Base-by-base conservation (phyloP, 1,140 invertebrate species). In the Lepidostoma basale region DNA sequence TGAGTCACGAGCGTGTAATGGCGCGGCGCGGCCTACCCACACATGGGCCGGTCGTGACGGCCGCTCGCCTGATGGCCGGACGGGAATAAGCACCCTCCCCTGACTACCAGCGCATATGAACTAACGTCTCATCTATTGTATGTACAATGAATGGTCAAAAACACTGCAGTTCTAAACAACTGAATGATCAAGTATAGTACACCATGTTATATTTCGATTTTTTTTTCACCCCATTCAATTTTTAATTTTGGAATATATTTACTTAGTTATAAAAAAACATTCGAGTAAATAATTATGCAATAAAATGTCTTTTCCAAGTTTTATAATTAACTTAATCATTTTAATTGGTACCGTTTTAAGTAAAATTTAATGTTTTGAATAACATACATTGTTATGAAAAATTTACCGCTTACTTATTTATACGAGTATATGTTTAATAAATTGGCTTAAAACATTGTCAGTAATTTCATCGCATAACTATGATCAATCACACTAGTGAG, bases 1-100 rank as follows among this genome's bases (percentile, higher is more conserved):
- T 63, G 62, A 65, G 70, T 72, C 70, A 72, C 70, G 70, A 72
- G 26, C 70, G 66, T 67, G 69, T 49, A 67, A 70, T 67, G 69
- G 64, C 33, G 10, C 2, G 12, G 52, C 18, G 58, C 8, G 40
- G 47, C 58, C 58, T 28, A 56, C 69, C 64, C 69, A 67, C 69
- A 71, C 69, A 67, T 71, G 69, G 45, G n/a, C 40, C 14, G 44
- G n/a, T 64, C 62, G 62, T 49, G 62, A 64, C 30, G 23, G 28
- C 25, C 6, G n/a, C 12, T 1, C 8, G 18, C 44, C 14, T 9
- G n/a, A 9, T 18, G 6, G 5, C 18, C 20, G 18, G 30, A 18
- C 30, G 5, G 6, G 5, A 12, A 5, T 18, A 18, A 59, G 18
- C 30, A n/a, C 4, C 9, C 18, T 22, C 28, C 9, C 12, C 33